Evolutionary conservation across 1,140 invertebrate genomes (phyloP), one percentile per base, ranked within the genome.

Genomic region (Cardiocondyla obscurior): DNA sequence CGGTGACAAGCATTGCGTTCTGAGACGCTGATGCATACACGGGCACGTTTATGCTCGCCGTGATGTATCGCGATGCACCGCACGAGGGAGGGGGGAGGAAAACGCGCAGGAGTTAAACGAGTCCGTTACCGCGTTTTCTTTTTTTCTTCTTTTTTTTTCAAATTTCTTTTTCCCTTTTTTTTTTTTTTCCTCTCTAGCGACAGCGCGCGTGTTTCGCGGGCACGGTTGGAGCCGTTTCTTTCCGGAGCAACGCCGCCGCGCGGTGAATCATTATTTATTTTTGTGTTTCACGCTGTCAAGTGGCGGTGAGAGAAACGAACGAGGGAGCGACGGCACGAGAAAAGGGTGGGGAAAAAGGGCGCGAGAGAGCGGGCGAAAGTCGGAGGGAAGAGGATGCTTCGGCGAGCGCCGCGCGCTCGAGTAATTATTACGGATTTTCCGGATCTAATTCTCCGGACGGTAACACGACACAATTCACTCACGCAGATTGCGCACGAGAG

Each of bases 391-490:
- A 89, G 86, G 86, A 88, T 86, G 90, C 87, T 89, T 90, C 90
- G 90, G 88, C 89, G 91, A 90, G 88, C 90, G 89, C 91, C 87
- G 89, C 58, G 58, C 89, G 89, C 89, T 89, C 88, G 92, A 93
- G 92, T 92, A 94, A 94, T 94, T 94, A 93, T 93, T 94, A 93
- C 92, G 93, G 93, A 94, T 94, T 94, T 93, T 93, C 90, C 92
- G 91, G 92, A 93, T 93, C 92, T 93, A 94, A 93, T 94, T 93
- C 93, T 94, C 92, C 91, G 90, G 89, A 91, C 93, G 92, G 92
- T 93, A 93, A 94, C 93, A 93, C 92, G 92, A 93, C 92, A 93
- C 92, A 93, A 93, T 94, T 93, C 92, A 93, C 92, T 94, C 92
- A 94, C 93, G 92, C 92, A 94, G 92, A 94, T 93, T 94, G 92